phyloP scores from a whole-genome alignment of 1,140 invertebrate species.

The Himalopsyche phryganea region DNA sequence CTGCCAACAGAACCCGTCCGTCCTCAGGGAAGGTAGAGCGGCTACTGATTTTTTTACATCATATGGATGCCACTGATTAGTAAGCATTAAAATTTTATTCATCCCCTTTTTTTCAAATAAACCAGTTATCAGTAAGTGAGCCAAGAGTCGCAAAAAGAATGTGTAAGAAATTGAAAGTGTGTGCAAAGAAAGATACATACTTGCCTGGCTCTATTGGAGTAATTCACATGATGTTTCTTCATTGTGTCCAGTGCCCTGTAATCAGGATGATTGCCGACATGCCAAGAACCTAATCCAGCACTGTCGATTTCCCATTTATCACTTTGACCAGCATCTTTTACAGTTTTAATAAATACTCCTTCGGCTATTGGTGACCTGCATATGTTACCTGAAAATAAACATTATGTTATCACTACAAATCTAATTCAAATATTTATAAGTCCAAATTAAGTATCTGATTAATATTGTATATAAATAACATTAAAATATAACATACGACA shows the following conservation, averaged over 20 bases:
- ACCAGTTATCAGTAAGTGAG: too few species aligned
- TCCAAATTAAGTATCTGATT: too few species aligned
- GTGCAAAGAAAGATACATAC: slow-evolving; percentile 41
- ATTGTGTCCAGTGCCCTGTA: slow-evolving; percentile 68
- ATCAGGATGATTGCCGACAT: slow-evolving; percentile 80
- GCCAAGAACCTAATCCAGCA: slow-evolving; percentile 80
- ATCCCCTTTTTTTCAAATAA: too few species aligned
- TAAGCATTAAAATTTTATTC: too few species aligned
- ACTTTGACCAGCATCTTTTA: slow-evolving; percentile 59
- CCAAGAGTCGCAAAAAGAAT: too few species aligned
- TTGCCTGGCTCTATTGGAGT: slow-evolving; percentile 72
- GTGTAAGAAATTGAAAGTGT: slow-evolving; percentile 4
- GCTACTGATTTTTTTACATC: too few species aligned
- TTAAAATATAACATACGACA: too few species aligned
- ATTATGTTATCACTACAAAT: background rate
- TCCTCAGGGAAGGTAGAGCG: too few species aligned
- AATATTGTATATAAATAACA: too few species aligned
- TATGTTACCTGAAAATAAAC: slow-evolving; percentile 69
- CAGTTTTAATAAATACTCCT: slow-evolving; percentile 75
- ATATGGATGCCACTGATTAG: too few species aligned
- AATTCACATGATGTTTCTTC: slow-evolving; percentile 67
- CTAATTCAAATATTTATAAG: background rate
- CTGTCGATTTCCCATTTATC: slow-evolving; percentile 82
- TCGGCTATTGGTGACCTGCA: slow-evolving; percentile 94
- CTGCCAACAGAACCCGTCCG: too few species aligned